Evolutionary conservation across 2,797 vertebrate species (phyloP), one percentile per base, ranked within the genome.

Genomic region (Alcedo quadribrachys): DNA sequence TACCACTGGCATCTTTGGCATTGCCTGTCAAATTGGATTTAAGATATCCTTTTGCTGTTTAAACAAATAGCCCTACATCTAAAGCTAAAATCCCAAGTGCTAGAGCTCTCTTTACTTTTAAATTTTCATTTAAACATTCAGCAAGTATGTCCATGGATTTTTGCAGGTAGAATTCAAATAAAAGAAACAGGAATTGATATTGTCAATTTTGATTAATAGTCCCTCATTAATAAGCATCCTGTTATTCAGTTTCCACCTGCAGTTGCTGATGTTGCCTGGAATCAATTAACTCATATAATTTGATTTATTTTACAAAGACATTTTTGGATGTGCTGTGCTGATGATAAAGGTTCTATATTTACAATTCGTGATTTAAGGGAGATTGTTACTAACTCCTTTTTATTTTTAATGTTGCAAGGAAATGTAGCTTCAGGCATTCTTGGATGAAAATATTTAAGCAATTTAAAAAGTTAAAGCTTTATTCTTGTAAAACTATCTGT

Each of bases 1-100:
- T 99, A 99, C 98, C 98, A 98, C 98, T 99, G 98, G 98, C 98
- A 99, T 99, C 98, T 99, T 99, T 98, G 98, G 98, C 98, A 97
- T 98, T 97, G 98, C 97, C 97, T 99, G 98, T 99, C 98, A 98
- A 98, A 98, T 98, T 98, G 97, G 97, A 98, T 99, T 99, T 99
- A 98, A 97, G 97, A 98, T 98, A 98, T 98, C 98, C 98, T 97
- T 97, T 97, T 21, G 89, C 94, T 95, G 87, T 92, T 97, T 96
- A 97, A 96, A 96, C 90, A 97, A 96, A 96, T 94, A 96, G 88
- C 91, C 84, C 90, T 93, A 90, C 76, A 69, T 95, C 89, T 96
- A 96, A 77, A 95, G 73, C 85, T 94, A 87, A 96, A 96, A 94
- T 74, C 90, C 97, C 97, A 92, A 97, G 94, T 97, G 93, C 90